phyloP scores from a whole-genome alignment of 2,888 invertebrate genomes.

The Himalopsyche japonica region DNA sequence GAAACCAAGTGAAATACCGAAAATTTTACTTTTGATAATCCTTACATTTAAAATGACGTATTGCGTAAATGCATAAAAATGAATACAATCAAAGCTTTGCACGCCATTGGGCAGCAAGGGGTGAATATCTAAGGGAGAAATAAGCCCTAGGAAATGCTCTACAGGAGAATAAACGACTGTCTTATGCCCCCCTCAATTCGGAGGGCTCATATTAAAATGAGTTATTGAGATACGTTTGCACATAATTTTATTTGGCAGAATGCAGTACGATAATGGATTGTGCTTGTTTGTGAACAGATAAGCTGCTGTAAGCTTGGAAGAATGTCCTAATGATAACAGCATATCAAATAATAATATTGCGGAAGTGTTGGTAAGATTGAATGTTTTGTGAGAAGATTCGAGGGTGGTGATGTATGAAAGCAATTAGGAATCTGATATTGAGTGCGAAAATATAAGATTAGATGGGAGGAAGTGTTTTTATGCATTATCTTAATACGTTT shows the following conservation, averaged over 20 bases:
- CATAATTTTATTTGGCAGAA: slow-evolving; percentile 31
- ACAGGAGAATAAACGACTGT: slow-evolving; percentile 32
- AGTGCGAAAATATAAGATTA: background rate
- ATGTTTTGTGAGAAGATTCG: background rate
- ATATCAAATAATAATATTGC: background rate
- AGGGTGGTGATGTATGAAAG: slow-evolving; percentile 7
- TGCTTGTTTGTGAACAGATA: background rate
- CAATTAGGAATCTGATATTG: slow-evolving; percentile 9
- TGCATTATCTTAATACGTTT: background rate
- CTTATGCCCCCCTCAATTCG: slow-evolving; percentile 32
- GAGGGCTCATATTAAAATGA: slow-evolving; percentile 35
- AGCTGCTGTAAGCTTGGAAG: background rate
- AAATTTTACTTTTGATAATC: too few species aligned
- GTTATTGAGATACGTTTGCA: slow-evolving; percentile 26
- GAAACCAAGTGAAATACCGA: too few species aligned
- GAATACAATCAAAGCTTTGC: background rate
- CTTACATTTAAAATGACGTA: too few species aligned
- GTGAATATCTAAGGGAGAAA: slow-evolving; percentile 4
- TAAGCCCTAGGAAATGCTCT: slow-evolving; percentile 28
- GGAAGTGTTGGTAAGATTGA: background rate
- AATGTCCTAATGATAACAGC: background rate
- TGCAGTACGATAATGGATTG: background rate
- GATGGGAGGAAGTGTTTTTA: background rate
- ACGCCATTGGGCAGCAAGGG: slow-evolving; percentile 1
- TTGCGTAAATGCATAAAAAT: too few species aligned